These are phyloP conservation scores for Sceloporus undulatus DNA, from an alignment of 2,113 vertebrate genomes.

Conservation along the genomic window DNA sequence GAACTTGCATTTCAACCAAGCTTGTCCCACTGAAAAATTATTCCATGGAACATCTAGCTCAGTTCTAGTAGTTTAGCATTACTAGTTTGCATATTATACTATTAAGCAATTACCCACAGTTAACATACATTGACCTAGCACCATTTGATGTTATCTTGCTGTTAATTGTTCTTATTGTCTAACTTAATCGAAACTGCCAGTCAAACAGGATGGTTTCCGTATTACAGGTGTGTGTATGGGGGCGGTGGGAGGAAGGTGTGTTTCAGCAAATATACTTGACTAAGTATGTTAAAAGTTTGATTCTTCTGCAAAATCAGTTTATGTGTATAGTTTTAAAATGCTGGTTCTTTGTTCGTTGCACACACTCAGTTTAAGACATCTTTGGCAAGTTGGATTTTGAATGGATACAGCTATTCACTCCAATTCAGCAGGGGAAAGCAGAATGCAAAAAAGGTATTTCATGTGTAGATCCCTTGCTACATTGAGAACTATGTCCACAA, in stretches of 20 bases:
- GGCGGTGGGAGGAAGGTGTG: not conserved
- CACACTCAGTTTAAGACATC: not conserved
- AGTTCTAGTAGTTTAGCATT: not conserved
- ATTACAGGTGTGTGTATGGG: conserved; percentile 3
- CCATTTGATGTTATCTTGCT: not conserved
- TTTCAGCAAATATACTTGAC: not conserved
- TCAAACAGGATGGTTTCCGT: conserved; percentile 19
- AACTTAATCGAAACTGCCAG: not conserved
- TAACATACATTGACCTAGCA: conserved; percentile 4
- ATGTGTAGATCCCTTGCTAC: not conserved
- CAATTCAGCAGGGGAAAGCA: not conserved
- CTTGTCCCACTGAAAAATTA: conserved; percentile 15
- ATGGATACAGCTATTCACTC: not conserved
- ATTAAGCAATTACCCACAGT: not conserved
- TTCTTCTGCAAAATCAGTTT: not conserved
- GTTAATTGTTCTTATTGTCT: not conserved
- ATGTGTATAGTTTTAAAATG: not conserved
- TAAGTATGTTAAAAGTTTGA: not conserved
- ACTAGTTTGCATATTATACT: not conserved
- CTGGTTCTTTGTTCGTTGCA: not conserved
- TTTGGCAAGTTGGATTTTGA: not conserved
- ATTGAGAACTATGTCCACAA: not conserved
- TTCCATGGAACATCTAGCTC: not conserved
- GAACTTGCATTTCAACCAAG: not conserved
- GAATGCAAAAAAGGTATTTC: not conserved